These are phyloP conservation scores for Cremastobaeus sp. DNA, from an alignment of 2,888 invertebrate species.

Conservation along the genomic window DNA sequence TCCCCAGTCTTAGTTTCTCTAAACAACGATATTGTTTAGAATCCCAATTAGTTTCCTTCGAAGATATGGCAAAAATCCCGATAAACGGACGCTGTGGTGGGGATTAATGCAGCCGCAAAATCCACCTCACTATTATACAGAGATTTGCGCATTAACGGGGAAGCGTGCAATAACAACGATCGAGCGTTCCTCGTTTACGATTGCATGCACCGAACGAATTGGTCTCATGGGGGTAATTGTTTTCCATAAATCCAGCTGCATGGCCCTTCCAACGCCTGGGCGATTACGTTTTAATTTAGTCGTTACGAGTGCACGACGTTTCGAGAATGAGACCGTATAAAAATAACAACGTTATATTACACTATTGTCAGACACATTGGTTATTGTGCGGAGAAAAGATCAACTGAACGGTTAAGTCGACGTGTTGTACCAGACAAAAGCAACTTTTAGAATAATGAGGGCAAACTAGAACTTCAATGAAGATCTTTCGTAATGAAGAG, in stretches of 20 bases:
- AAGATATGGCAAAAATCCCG: too few relatives aligned
- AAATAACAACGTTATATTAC: neutral
- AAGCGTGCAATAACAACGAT: conserved; percentile 22
- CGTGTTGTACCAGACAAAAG: neutral
- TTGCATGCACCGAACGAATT: conserved; percentile 54
- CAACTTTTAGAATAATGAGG: neutral
- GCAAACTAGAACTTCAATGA: conserved; percentile 9
- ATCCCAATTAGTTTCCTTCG: too few relatives aligned
- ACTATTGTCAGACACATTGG: conserved; percentile 21
- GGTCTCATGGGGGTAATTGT: conserved; percentile 67
- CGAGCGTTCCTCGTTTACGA: conserved; percentile 32
- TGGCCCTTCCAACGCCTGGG: conserved; percentile 12
- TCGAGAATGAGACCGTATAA: neutral
- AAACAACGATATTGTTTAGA: neutral
- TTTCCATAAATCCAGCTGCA: conserved; percentile 66
- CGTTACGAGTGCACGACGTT: neutral
- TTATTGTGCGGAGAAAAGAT: conserved; percentile 33
- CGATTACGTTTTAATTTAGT: conserved; percentile 21
- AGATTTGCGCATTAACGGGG: conserved; percentile 12
- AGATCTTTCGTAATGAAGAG: conserved; percentile 4
- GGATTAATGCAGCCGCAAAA: neutral
- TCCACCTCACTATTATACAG: conserved; percentile 4
- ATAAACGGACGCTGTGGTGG: neutral
- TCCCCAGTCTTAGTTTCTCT: neutral
- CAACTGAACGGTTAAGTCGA: conserved; percentile 27